Base-by-base conservation (phyloP, 2,888 invertebrate species). In the Smittia aterrima region DNA sequence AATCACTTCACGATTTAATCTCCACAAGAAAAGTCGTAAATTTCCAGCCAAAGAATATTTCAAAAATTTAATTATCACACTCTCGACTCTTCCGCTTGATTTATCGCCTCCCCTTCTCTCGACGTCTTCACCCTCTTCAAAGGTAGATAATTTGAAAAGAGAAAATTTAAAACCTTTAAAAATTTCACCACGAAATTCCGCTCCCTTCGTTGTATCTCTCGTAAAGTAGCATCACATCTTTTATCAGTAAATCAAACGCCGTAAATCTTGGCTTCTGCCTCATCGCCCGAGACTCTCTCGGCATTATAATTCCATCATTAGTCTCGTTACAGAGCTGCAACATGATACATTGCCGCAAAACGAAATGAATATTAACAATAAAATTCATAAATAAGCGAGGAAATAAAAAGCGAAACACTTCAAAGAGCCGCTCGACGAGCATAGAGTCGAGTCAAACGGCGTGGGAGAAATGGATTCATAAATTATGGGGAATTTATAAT, bases 271-370 rank as follows among this genome's bases (percentile, higher is more conserved):
- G 9, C 54, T 38, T 27, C 53, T 20, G 47, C 58, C 18, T 58
- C 22, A 58, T 22, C 47, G 41, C 53, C 11, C 18, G 22, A 41
- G 72, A 62, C 72, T 58, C 38, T 27, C 32, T 18, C 40, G 54
- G 72, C 72, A 72, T 72, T 54, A 72, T 72, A 72, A 72, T 72
- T 72, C 54, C 72, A 72, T 72, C 72, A 72, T 72, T 72, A 72
- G 62, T 41, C 41, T 53, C 72, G 24, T 53, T 54, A 9, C 38
- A 32, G 40, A 38, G 13, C 25, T 54, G 18, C 54, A 38, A 22
- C 53, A 72, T 72, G 72, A 72, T 72, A 72, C 72, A 72, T 72
- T 58, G 62, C 72, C 66, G n/a, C 40, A 25, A 9, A 66, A 18
- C 40, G 58, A 62, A 72, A 62, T 72, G 72, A 58, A 72, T 62